Evolutionary conservation across 1,140 invertebrate species (phyloP), one percentile per base, ranked within the genome.

Genomic region (Latrodectus geometricus): DNA sequence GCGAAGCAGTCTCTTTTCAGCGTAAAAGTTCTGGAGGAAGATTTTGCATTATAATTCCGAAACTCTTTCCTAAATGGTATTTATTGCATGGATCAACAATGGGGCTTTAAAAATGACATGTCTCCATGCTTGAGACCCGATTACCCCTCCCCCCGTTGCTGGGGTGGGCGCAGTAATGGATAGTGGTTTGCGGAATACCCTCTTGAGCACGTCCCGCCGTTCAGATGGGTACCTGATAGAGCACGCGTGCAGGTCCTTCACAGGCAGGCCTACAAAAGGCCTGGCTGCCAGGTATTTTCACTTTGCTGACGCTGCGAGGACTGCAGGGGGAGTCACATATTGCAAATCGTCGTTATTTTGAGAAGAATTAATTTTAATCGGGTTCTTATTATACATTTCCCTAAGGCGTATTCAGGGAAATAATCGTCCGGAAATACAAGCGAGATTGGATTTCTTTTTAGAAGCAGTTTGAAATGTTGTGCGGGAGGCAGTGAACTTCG

Each of bases 201-300:
- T 68, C 78, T 80, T 48, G 50, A 21, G 61, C 78, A 80, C 78
- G 78, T 80, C n/a, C 54, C 35, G 14, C 76, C 17, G 9, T 21
- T 54, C 48, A 72, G 78, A 80, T 80, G 66, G 17, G 9, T 2
- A n/a, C 11, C 35, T 80, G 78, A 80, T 80, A 80, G 11, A 35
- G 78, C 78, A 80, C 78, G 78, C 15, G 12, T 12, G 17, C 23
- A 35, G 35, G 35, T 35, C 15, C 76, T 79, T 68, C 35, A 79
- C 17, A 20, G 73, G 17, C 49, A 17, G 21, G 73, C 12, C 21
- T 5, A 76, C 74, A 65, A n/a, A 70, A 11, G 68, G 21, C 12
- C 14, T 9, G 9, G 68, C 15, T n/a, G n/a, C n/a, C 11, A n/a
- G n/a, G 20, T 21, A 11, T 69, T 11, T 69, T 69, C 68, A 69